These are phyloP conservation scores for Apolygus lucorum DNA, from an alignment of 1,140 invertebrate species.

Conservation along the genomic window DNA sequence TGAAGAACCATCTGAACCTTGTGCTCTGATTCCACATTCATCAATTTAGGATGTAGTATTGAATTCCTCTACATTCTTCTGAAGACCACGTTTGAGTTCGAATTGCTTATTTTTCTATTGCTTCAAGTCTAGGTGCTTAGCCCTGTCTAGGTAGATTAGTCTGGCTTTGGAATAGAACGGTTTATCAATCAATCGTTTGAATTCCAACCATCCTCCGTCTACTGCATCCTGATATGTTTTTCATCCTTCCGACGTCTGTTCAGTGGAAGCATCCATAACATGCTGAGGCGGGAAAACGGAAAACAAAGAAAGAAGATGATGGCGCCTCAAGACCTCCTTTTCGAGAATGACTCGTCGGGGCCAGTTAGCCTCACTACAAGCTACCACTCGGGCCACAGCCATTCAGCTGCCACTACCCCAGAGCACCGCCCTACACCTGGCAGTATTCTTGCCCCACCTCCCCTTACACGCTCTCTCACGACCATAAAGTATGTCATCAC, in stretches of 20 bases:
- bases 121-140: too few species aligned
- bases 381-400: constrained; percentile 2
- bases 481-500: constrained; percentile 28
- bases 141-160: too few species aligned
- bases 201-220: too few species aligned
- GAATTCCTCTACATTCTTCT: too few species aligned
- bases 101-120: too few species aligned
- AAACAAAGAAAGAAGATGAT: constrained; percentile 5
- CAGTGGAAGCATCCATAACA: background rate
- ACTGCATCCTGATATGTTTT: too few species aligned
- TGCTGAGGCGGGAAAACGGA: background rate
- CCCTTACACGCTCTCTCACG: constrained; percentile 21
- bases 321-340: constrained; percentile 16
- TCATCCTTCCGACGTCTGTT: background rate
- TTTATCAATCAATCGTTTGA: too few species aligned
- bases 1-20: too few species aligned
- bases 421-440: constrained; percentile 8
- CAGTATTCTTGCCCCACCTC: background rate
- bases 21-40: too few species aligned
- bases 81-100: too few species aligned
- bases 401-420: constrained; percentile 14
- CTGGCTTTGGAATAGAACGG: too few species aligned
- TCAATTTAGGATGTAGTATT: too few species aligned
- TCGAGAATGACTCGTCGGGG: background rate
- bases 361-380: background rate